phyloP scores from a whole-genome alignment of 2,888 invertebrate species.

The Andrena bucephala region DNA sequence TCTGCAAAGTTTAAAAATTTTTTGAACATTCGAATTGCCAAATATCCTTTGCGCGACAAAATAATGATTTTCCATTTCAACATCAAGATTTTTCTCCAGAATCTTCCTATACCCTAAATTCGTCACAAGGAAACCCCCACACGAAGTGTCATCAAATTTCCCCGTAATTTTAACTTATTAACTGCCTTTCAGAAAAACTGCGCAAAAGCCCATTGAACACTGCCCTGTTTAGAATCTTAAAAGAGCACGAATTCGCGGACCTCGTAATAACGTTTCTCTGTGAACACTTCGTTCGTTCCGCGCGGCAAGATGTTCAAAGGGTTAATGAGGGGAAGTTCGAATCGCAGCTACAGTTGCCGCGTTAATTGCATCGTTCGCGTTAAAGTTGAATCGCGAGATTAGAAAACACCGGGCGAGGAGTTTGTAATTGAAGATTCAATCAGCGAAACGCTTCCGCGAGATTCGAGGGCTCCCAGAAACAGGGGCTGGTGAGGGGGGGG shows the following conservation, averaged over 20 bases:
- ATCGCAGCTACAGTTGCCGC: background rate
- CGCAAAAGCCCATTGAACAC: background rate
- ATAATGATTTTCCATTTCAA: too few species aligned
- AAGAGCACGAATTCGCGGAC: background rate
- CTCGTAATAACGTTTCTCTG: background rate
- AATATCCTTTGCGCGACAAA: too few species aligned
- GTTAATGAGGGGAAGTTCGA: background rate
- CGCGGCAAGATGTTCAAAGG: background rate
- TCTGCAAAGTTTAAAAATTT: too few species aligned
- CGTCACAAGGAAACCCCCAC: too few species aligned
- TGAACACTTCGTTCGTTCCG: background rate
- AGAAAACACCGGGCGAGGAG: conserved; percentile 17
- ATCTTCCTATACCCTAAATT: too few species aligned
- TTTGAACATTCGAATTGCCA: too few species aligned
- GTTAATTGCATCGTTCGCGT: conserved; percentile 1
- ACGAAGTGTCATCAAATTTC: too few species aligned
- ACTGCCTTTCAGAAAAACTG: background rate
- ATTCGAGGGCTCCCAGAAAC: background rate
- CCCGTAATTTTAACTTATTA: too few species aligned
- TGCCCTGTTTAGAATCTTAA: background rate
- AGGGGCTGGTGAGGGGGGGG: too few species aligned
- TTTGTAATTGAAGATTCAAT: conserved; percentile 5
- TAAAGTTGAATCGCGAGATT: conserved; percentile 13
- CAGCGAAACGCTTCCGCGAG: background rate
- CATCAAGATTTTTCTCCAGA: too few species aligned